A percentile compares a stretch with the other conserved stretches of the same genome.
Conservation (phyloP, 2,797 vertebrate species). For the Babyrousa celebensis region DNA sequence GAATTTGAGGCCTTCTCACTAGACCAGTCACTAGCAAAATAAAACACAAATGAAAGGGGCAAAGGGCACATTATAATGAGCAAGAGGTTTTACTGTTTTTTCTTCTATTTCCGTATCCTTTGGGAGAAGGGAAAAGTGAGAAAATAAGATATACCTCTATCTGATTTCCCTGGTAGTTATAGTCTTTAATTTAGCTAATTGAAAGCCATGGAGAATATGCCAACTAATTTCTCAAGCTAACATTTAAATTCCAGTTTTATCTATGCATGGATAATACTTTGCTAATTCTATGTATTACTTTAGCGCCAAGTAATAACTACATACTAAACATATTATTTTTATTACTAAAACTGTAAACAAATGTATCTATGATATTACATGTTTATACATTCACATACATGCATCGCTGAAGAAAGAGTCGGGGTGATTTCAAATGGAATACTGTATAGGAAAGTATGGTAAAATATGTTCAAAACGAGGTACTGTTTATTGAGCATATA, state of each 20-base stretch:
- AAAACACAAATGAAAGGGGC: conserved; percentile 73
- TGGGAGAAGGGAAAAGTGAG: conserved; percentile 25
- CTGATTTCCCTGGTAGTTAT: background rate
- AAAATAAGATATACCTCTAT: background rate
- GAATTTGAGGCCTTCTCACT: conserved; percentile 47
- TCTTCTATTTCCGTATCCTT: conserved; percentile 43
- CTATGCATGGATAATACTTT: background rate
- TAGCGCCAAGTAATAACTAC: background rate
- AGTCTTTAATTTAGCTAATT: conserved; percentile 47
- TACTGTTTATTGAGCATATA: background rate
- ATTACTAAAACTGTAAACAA: conserved; percentile 1
- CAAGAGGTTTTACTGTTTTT: conserved; percentile 52
- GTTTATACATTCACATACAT: background rate
- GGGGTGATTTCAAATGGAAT: background rate
- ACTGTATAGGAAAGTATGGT: background rate
- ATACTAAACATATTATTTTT: background rate
- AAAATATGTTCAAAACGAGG: background rate
- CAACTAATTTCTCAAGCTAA: conserved; percentile 63
- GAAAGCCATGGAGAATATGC: background rate
- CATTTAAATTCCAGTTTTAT: conserved; percentile 22
- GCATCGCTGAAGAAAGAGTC: background rate
- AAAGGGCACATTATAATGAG: conserved; percentile 69
- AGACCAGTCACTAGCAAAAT: conserved; percentile 68
- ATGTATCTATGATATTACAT: background rate
- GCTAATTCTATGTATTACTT: background rate